A percentile compares a stretch with the other conserved stretches of the same genome.
Conservation (phyloP, 2,113 vertebrate genomes). For the Myrmophylax atrothorax region DNA sequence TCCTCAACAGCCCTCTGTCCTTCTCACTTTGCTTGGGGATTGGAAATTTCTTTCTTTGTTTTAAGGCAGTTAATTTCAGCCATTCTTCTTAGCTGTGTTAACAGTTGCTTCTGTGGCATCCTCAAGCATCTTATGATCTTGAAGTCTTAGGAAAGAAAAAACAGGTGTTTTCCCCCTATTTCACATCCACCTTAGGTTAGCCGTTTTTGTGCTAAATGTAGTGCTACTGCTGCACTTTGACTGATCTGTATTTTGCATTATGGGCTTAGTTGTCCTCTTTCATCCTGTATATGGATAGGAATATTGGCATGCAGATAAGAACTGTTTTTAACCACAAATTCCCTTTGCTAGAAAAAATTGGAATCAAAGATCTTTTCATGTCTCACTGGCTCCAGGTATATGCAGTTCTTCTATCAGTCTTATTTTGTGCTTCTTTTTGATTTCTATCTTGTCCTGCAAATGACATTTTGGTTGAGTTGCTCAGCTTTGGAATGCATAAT, state of each 20-base stretch:
- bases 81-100: neutral
- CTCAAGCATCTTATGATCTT: neutral
- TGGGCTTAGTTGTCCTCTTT: neutral
- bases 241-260: neutral
- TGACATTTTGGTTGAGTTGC: neutral
- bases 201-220: neutral
- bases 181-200: neutral
- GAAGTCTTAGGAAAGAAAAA: neutral
- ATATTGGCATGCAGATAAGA: neutral
- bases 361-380: neutral
- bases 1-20: neutral
- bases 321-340: neutral
- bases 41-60: neutral
- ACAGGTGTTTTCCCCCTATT: fast-evolving
- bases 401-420: neutral
- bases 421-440: neutral
- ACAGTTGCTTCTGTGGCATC: neutral
- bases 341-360: neutral
- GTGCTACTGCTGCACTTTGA: neutral
- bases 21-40: neutral
- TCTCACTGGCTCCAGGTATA: fast-evolving
- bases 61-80: neutral
- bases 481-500: neutral
- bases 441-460: neutral
- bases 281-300: neutral